These are phyloP conservation scores for Etheostoma spectabile DNA, from an alignment of 2,113 vertebrate genomes.

Conservation along the genomic window DNA sequence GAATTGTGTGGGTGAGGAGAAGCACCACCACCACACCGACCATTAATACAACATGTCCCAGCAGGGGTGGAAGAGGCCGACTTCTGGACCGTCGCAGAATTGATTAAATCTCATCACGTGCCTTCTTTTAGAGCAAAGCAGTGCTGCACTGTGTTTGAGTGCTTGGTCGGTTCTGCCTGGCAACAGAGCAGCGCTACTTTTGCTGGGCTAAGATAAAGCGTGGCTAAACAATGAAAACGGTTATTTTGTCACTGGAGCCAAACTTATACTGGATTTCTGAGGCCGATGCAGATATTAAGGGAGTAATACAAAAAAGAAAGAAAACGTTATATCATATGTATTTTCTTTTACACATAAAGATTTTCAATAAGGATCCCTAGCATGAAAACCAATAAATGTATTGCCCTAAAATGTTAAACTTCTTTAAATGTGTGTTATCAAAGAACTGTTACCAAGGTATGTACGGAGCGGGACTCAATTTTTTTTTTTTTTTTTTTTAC, in stretches of 20 bases:
- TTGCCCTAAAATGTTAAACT: background rate
- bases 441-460: too few relatives aligned
- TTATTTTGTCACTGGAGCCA: background rate
- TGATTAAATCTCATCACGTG: conserved; percentile 87
- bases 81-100: conserved; percentile 83
- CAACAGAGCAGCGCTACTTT: conserved; percentile 70
- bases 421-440: too few relatives aligned
- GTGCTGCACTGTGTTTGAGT: conserved; percentile 71
- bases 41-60: conserved; percentile 74
- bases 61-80: conserved; percentile 69
- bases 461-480: too few relatives aligned
- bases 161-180: conserved; percentile 74
- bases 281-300: too few relatives aligned
- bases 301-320: too few relatives aligned
- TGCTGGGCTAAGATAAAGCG: conserved; percentile 25
- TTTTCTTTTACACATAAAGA: too few relatives aligned
- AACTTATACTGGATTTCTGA: background rate
- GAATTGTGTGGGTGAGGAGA: conserved; percentile 70
- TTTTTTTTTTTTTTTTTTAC: too few relatives aligned
- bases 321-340: too few relatives aligned
- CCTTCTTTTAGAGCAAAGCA: conserved; percentile 73
- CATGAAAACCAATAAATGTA: background rate
- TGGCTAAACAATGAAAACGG: background rate
- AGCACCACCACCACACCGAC: conserved; percentile 53
- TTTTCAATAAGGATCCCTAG: background rate